Evolutionary conservation across 2,797 vertebrate species (phyloP).

Genomic region (Avahi laniger): DNA sequence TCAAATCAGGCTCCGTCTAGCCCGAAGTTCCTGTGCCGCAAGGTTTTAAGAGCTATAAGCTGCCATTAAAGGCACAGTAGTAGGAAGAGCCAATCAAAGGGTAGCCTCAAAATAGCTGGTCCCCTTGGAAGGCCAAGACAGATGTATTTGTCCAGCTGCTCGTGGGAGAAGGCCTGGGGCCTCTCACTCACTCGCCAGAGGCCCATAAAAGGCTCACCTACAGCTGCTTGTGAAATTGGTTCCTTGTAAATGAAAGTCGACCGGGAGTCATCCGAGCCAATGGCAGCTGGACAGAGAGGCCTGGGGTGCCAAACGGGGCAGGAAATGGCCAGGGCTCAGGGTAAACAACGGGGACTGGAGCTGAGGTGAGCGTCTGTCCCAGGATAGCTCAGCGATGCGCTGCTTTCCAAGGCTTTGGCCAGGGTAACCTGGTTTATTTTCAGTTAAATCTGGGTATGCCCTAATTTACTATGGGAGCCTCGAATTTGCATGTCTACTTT

Average conservation of each 20-base stretch:
- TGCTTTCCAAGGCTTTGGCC: constrained; percentile 71
- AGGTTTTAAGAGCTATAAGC: constrained; percentile 48
- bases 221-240: constrained; percentile 67
- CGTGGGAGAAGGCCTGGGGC: background rate
- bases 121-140: background rate
- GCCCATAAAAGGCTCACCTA: constrained; percentile 66
- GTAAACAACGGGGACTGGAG: constrained; percentile 56
- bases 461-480: constrained; percentile 58
- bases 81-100: constrained; percentile 42
- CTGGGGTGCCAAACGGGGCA: constrained; percentile 3
- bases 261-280: constrained; percentile 45
- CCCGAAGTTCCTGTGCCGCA: constrained; percentile 12
- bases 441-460: constrained; percentile 65
- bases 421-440: constrained; percentile 63
- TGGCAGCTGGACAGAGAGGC: constrained; percentile 57
- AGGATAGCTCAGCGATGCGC: constrained; percentile 46
- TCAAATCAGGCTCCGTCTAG: background rate
- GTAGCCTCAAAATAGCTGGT: constrained; percentile 25
- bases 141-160: constrained; percentile 55
- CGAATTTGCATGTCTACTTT: constrained; percentile 72
- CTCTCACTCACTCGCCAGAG: constrained; percentile 19
- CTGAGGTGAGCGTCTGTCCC: constrained; percentile 57
- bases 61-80: constrained; percentile 37
- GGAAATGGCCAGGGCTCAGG: constrained; percentile 62
- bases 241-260: constrained; percentile 61